Evolutionary conservation across 2,888 invertebrate genomes (phyloP), one percentile per base, ranked within the genome.

Genomic region (Chelonus formosanus): DNA sequence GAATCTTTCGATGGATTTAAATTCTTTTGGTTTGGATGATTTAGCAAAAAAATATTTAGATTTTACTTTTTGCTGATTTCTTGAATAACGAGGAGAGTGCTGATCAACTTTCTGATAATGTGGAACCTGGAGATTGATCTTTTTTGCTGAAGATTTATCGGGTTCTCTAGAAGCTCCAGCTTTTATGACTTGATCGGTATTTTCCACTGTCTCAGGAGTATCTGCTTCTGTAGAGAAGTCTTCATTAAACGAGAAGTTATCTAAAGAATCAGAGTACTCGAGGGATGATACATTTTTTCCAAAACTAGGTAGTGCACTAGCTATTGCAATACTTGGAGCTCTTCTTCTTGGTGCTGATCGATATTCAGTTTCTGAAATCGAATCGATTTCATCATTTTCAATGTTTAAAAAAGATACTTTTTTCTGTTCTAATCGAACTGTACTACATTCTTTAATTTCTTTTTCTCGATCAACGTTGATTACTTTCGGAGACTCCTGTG

Each of bases 271-370:
- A 5, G 66, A 63, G n/a, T 70, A 71, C 31, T 78, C 74, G 44
- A 68, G 65, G 5, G 71, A 67, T 61, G 71, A 71, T 6, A 71
- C 67, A 20, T 76, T 67, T 62, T 68, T 75, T 3, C 69, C 69
- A 61, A 76, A 80, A 70, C 76, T 79, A 0, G 76, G 76, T 44
- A 75, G 72, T 1, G 73, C 67, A 63, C 74, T 75, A 5, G 70
- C 72, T 5, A 72, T 67, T n/a, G 72, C 73, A 45, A 80, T 70
- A 71, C 76, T 78, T n/a, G 78, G 79, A 40, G 74, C 75, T 68
- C 70, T 69, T 5, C 70, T 56, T 73, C 74, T 63, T 7, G 70
- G 45, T 7, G 44, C 61, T 36, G 47, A 10, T n/a, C 7, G 5
- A 20, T 50, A 5, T 56, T 64, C 50, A 4, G 58, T 65, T 50